Conservation (phyloP, 2,888 invertebrate species). For the Drosophila atripex region DNA sequence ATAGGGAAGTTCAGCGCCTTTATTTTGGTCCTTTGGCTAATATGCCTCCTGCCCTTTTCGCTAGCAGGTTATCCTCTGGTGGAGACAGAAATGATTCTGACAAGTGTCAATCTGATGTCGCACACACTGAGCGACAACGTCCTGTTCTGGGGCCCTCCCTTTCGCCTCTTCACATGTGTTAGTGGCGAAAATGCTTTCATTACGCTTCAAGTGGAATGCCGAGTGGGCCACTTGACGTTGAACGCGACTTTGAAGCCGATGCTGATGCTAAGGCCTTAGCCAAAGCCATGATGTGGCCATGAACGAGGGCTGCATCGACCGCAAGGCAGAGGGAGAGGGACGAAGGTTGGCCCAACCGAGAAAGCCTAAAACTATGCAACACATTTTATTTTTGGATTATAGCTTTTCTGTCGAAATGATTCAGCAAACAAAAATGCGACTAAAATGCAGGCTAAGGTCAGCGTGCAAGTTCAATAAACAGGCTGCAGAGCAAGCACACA, state of each 20-base stretch:
- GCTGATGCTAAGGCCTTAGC: slow-evolving; percentile 41
- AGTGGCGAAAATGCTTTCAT: slow-evolving; percentile 76
- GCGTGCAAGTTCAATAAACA: slow-evolving; percentile 69
- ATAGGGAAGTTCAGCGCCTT: slow-evolving; percentile 1
- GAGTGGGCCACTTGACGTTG: slow-evolving; percentile 68
- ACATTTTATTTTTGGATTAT: slow-evolving; percentile 22
- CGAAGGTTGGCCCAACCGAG: background rate
- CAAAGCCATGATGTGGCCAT: slow-evolving; percentile 44
- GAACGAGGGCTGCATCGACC: slow-evolving; percentile 35
- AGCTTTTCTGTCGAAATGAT: slow-evolving; percentile 36
- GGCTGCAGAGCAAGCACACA: slow-evolving; percentile 21
- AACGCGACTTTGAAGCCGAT: slow-evolving; percentile 46
- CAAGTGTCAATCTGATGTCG: slow-evolving; percentile 67
- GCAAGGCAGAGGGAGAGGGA: background rate
- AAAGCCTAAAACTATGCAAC: slow-evolving; percentile 67
- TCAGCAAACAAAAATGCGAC: slow-evolving; percentile 20
- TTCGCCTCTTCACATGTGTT: slow-evolving; percentile 38
- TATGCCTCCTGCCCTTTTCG: slow-evolving; percentile 5
- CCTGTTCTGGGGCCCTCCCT: background rate
- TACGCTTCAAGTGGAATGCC: slow-evolving; percentile 75
- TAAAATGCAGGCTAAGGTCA: slow-evolving; percentile 74
- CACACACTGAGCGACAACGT: slow-evolving; percentile 45
- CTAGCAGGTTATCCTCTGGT: background rate
- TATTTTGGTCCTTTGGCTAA: slow-evolving; percentile 28
- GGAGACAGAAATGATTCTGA: slow-evolving; percentile 50